Evolutionary conservation across 2,113 vertebrate genomes (phyloP), one percentile per base, ranked within the genome.

Genomic region (Vulpes vulpes): DNA sequence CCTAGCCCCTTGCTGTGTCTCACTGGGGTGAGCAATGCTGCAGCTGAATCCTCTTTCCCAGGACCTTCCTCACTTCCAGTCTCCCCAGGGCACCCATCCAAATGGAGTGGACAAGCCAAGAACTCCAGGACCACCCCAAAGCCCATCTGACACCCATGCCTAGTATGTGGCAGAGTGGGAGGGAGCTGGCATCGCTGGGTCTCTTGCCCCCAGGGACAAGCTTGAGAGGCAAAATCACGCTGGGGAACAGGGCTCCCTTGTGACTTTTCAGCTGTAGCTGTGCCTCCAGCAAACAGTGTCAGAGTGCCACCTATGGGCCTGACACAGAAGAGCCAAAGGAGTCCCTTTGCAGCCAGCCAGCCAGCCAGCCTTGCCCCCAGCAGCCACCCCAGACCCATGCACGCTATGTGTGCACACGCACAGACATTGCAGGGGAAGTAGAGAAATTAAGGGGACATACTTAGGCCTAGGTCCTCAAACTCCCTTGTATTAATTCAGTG

Each of bases 291-390:
- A 30, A 74, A 25, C 10, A 74, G 97, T 91, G 83, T 94, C 83
- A 95, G 96, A 95, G 94, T 88, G 95, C 95, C 97, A 97, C 79
- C 94, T 97, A 87, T 1, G 25, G 97, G 35, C 23, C 17, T 59
- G 11, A 32, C 87, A 81, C 27, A 20, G 55, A 67, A 96, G 43
- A 81, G 55, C 62, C 79, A 25, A 14, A 49, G 71, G 43, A 57
- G 35, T 49, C 62, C 53, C 79, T 91, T n/a, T 38, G 82, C 71
- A 94, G 20, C 32, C 25, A 10, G 51, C 80, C 59, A 14, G 60
- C 78, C 19, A 4, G 53, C 55, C 57, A 64, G 25, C 4, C 65
- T 38, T 83, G 9, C n/a, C 65, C 12, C 17, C 3, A 14, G 14
- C 11, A 35, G 32, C 82, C 38, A 30, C 38, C 35, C 30, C 57